A percentile compares a stretch with the other conserved stretches of the same genome.
These are phyloP conservation scores for Cylindroiulus punctatus DNA, from an alignment of 2,888 invertebrate genomes.

Conservation along the genomic window DNA sequence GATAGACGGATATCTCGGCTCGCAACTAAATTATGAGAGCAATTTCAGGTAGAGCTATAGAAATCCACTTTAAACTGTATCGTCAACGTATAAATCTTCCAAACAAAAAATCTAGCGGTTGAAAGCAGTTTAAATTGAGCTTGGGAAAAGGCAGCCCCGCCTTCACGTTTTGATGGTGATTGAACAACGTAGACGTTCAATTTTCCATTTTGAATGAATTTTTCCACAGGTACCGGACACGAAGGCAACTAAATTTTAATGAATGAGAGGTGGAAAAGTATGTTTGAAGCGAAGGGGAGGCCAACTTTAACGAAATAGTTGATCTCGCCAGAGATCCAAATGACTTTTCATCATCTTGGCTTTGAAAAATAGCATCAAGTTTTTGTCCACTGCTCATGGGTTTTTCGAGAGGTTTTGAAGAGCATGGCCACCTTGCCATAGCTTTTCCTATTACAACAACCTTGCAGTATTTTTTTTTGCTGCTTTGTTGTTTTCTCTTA, in stretches of 20 bases:
- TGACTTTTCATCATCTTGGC: constrained; percentile 35
- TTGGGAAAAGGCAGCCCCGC: constrained; percentile 53
- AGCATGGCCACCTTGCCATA: constrained; percentile 34
- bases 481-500: constrained; percentile 38
- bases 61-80: constrained; percentile 50
- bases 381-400: not conserved
- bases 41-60: constrained; percentile 42
- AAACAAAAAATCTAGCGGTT: constrained; percentile 39
- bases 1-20: constrained; percentile 31
- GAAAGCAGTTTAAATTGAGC: constrained; percentile 50
- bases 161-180: constrained; percentile 55
- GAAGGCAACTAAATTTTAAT: constrained; percentile 46
- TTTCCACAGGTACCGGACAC: constrained; percentile 18
- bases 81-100: constrained; percentile 49
- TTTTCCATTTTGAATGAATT: constrained; percentile 50
- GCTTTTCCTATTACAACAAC: not conserved
- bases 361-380: constrained; percentile 26
- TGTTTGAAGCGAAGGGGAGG: constrained; percentile 35
- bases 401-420: not conserved
- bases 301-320: constrained; percentile 37
- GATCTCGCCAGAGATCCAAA: constrained; percentile 26
- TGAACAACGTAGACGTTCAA: constrained; percentile 37
- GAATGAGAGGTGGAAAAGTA: constrained; percentile 48
- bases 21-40: constrained; percentile 48
- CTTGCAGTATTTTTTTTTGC: not conserved